These are phyloP conservation scores for Rhinoraja longicauda DNA, from an alignment of 2,797 vertebrate genomes.

Conservation along the genomic window DNA sequence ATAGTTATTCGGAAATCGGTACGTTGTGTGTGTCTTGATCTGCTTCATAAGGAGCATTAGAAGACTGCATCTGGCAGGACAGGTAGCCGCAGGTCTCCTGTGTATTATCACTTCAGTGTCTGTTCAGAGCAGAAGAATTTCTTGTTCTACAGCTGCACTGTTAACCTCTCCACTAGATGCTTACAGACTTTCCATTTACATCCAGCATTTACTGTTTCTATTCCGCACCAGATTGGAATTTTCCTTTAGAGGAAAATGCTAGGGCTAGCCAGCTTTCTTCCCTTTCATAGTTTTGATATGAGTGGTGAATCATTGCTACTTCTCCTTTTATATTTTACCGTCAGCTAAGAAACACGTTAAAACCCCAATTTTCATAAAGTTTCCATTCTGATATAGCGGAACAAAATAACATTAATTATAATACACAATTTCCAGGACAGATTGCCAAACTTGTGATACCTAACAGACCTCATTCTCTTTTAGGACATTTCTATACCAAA, in stretches of 20 bases:
- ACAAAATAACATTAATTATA: neutral
- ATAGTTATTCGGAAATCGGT: too few species aligned
- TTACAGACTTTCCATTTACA: neutral
- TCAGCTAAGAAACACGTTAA: neutral
- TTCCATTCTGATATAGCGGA: neutral
- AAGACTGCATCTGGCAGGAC: too few species aligned
- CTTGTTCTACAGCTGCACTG: neutral
- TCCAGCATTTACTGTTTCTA: conserved; percentile 6
- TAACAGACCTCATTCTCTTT: neutral
- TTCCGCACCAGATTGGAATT: neutral
- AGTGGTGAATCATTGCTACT: neutral
- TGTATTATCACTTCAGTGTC: too few species aligned
- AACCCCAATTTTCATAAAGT: neutral
- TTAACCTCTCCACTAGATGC: neutral
- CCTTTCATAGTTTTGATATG: conserved; percentile 5
- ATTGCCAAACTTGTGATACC: neutral
- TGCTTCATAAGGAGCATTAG: too few species aligned
- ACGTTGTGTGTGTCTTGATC: too few species aligned
- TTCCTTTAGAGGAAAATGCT: neutral
- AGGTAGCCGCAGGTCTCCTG: too few species aligned
- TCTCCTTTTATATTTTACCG: neutral
- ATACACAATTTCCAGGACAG: neutral
- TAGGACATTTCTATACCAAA: neutral
- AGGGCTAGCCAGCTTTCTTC: neutral
- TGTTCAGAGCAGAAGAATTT: too few species aligned